Conservation (phyloP, 2,888 invertebrate genomes). For the Oegoconia quadripuncta region DNA sequence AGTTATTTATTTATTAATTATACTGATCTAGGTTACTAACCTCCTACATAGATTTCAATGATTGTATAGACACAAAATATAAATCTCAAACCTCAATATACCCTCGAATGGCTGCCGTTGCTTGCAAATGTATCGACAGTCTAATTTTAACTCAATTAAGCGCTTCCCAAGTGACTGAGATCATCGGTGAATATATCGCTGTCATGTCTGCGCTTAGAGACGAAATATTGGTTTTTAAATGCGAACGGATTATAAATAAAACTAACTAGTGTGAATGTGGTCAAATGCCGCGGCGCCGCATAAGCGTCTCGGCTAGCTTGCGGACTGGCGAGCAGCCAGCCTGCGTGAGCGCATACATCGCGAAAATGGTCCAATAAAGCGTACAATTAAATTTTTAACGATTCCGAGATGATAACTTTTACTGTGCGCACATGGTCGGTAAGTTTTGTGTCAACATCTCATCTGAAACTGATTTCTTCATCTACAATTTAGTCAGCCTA, state of each 20-base stretch:
- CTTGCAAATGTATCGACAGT: neutral
- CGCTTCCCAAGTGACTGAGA: no score
- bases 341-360: constrained; percentile 49
- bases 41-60: no score
- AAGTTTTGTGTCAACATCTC: neutral
- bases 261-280: constrained; percentile 57
- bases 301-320: constrained; percentile 48
- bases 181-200: constrained; percentile 2
- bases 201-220: constrained; percentile 11
- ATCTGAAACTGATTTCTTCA: neutral
- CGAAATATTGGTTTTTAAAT: constrained; percentile 28
- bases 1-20: no score
- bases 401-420: constrained; percentile 24
- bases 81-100: neutral
- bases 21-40: no score
- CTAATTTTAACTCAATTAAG: neutral
- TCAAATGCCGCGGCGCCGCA: constrained; percentile 62
- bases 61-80: no score
- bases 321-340: constrained; percentile 61
- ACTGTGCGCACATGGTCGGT: constrained; percentile 9
- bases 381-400: constrained; percentile 32
- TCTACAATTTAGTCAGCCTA: neutral
- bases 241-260: constrained; percentile 40
- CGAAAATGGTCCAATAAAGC: constrained; percentile 22
- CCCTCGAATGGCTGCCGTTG: no score